A percentile compares a stretch with the other conserved stretches of the same genome.
Evolutionary conservation across 35 echinoderm and acorn worm genomes (phyloP).

Genomic region (Lytechinus variegatus): DNA sequence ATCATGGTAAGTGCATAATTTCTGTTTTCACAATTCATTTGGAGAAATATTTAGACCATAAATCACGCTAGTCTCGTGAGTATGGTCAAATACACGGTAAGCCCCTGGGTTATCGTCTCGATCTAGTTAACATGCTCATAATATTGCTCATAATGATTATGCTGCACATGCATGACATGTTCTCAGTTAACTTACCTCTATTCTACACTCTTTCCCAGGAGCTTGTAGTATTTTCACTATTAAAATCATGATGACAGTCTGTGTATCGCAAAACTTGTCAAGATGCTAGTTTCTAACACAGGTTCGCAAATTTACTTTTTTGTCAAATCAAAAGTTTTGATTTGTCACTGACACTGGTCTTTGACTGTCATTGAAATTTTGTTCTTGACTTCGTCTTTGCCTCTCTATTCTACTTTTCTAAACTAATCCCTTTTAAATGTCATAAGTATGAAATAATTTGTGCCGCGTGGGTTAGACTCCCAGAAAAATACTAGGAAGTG

Average conservation of each 20-base stretch:
- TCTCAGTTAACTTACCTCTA: constrained; percentile 52
- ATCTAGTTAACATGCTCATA: no score
- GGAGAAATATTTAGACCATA: no score
- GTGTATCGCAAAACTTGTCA: not conserved
- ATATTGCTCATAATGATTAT: no score
- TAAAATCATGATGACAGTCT: constrained; percentile 45
- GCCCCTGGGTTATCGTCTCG: no score
- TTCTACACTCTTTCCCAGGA: constrained; percentile 63
- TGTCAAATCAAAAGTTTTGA: no score
- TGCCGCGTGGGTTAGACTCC: not conserved
- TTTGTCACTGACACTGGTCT: not conserved
- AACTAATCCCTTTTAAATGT: not conserved
- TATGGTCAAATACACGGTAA: no score
- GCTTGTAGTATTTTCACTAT: constrained; percentile 70
- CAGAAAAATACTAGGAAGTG: not conserved
- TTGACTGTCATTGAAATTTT: not conserved
- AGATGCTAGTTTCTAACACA: not conserved
- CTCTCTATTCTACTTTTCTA: not conserved
- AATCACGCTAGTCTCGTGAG: no score
- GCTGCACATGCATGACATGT: no score
- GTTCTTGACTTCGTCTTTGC: not conserved
- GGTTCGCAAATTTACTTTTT: not conserved
- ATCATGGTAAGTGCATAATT: no score
- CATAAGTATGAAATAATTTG: not conserved
- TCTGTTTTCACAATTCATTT: no score